A percentile compares a stretch with the other conserved stretches of the same genome.
phyloP scores from a whole-genome alignment of 2,797 vertebrate genomes.

The Siniperca obscura region DNA sequence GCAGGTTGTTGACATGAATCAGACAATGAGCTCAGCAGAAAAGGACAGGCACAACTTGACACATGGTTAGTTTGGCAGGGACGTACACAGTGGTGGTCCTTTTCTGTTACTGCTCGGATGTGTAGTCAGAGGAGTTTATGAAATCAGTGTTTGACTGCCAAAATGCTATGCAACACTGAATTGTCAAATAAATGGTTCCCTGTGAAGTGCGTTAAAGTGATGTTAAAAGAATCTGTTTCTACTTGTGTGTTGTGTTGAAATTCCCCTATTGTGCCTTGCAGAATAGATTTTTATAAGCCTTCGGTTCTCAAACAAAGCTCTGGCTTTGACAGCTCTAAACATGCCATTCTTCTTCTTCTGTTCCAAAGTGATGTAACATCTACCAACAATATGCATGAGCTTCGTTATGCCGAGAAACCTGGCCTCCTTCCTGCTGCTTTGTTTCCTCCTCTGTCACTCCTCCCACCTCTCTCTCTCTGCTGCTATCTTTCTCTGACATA shows the following conservation, averaged over 20 bases:
- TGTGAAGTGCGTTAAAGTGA: conserved; percentile 28
- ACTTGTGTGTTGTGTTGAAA: conserved; percentile 32
- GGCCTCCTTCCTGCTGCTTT: conserved; percentile 61
- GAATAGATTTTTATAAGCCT: conserved; percentile 37
- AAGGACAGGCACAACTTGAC: conserved; percentile 35
- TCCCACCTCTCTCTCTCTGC: conserved; percentile 36
- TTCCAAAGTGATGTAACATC: conserved; percentile 65
- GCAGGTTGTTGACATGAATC: conserved; percentile 58
- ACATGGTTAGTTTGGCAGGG: conserved; percentile 38
- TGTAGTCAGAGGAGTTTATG: conserved; percentile 35
- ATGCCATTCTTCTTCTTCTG: conserved; percentile 33
- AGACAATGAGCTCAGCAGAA: conserved; percentile 42
- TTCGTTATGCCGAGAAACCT: conserved; percentile 49
- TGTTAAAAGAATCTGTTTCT: conserved; percentile 27
- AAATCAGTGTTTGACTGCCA: conserved; percentile 20
- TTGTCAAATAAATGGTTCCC: conserved; percentile 30
- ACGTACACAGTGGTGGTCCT: conserved; percentile 13
- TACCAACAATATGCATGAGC: conserved; percentile 48
- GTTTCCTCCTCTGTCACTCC: conserved; percentile 54
- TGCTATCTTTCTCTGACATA: conserved; percentile 61
- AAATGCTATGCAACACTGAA: conserved; percentile 14
- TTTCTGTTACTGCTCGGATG: conserved; percentile 23
- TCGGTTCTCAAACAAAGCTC: conserved; percentile 48
- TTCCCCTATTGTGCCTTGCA: conserved; percentile 15
- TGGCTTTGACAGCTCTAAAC: conserved; percentile 55